Evolutionary conservation across 2,797 vertebrate genomes (phyloP).

Genomic region (Hyperoplus immaculatus): DNA sequence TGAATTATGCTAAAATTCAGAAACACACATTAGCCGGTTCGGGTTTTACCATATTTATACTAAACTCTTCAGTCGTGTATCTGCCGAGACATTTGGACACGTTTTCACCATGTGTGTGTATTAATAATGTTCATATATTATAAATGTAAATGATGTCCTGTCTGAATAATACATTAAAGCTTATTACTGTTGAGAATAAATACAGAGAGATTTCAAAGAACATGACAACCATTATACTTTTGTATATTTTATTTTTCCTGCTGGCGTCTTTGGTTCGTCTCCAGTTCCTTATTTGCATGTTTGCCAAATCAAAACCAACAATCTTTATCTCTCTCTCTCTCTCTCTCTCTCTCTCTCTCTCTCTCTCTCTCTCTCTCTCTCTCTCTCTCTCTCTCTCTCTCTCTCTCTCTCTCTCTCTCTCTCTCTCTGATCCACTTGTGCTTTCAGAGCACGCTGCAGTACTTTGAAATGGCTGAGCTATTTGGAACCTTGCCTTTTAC

Average conservation of each 20-base stretch:
- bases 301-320: conserved; percentile 13
- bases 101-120: not conserved
- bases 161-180: not conserved
- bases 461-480: not conserved
- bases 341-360: too few species aligned
- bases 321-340: too few species aligned
- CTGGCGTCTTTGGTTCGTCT: not conserved
- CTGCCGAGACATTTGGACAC: not conserved
- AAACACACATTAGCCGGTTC: not conserved
- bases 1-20: not conserved
- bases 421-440: not conserved
- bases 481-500: not conserved
- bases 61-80: not conserved
- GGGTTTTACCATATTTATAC: too few species aligned
- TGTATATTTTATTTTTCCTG: conserved; percentile 1
- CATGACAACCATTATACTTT: not conserved
- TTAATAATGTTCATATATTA: not conserved
- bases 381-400: too few species aligned
- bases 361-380: too few species aligned
- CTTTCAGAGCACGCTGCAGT: not conserved
- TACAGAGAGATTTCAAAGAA: not conserved
- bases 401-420: too few species aligned
- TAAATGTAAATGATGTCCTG: not conserved
- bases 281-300: not conserved
- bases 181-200: not conserved